phyloP scores from a whole-genome alignment of 1,140 invertebrate species.

The Ruditapes philippinarum region DNA sequence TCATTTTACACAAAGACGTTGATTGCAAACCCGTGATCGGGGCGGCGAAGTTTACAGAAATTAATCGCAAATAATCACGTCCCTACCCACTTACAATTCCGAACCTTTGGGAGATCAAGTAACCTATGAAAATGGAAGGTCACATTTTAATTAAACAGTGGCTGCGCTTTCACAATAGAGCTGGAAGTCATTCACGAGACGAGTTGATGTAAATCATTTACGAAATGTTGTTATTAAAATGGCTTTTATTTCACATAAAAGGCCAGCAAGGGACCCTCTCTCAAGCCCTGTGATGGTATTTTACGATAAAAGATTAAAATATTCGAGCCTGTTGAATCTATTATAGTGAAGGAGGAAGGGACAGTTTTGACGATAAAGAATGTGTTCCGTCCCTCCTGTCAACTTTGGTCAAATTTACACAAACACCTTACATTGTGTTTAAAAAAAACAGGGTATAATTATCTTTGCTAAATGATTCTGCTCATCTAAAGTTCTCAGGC shows the following conservation, averaged over 20 bases:
- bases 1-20: conserved; percentile 66
- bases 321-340: conserved; percentile 46
- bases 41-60: conserved; percentile 68
- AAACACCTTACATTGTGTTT: conserved; percentile 43
- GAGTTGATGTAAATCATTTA: conserved; percentile 66
- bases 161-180: conserved; percentile 51
- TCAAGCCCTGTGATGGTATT: conserved; percentile 54
- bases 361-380: conserved; percentile 37
- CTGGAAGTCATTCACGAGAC: conserved; percentile 50
- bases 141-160: conserved; percentile 69
- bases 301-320: conserved; percentile 68
- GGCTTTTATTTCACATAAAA: conserved; percentile 64
- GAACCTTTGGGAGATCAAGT: conserved; percentile 51
- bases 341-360: conserved; percentile 21
- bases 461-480: conserved; percentile 24
- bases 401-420: conserved; percentile 56
- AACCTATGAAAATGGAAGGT: conserved; percentile 64
- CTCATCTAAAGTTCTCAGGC: neutral
- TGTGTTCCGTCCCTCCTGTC: conserved; percentile 3
- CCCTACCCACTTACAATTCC: conserved; percentile 60
- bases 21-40: conserved; percentile 64
- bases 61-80: conserved; percentile 68
- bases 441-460: conserved; percentile 25
- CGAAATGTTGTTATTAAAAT: conserved; percentile 70
- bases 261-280: neutral